phyloP scores from a whole-genome alignment of 2,797 vertebrate species.

The Clarias platycephalus region DNA sequence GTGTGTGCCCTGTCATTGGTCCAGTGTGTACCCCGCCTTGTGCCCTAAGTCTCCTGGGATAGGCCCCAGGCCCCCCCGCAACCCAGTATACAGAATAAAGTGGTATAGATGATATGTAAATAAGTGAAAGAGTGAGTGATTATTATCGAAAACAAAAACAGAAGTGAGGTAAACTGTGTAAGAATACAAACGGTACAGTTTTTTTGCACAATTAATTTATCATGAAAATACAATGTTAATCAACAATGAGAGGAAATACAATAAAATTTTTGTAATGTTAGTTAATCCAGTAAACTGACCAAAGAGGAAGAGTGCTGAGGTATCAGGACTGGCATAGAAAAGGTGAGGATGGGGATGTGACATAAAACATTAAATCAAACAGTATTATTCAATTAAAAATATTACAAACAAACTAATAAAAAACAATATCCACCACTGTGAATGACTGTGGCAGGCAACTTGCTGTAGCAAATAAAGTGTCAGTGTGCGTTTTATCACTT shows the following conservation, averaged over 20 bases:
- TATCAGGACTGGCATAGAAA: background rate
- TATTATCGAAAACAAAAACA: background rate
- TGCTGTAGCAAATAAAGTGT: background rate
- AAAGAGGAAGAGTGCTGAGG: background rate
- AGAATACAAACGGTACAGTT: background rate
- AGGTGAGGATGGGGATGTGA: background rate
- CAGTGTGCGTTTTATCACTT: background rate
- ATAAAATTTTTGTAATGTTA: background rate
- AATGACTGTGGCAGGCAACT: background rate
- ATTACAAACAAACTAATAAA: background rate
- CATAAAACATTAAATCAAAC: background rate
- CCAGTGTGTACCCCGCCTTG: too few relatives aligned
- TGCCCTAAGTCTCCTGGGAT: too few relatives aligned
- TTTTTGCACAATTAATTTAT: background rate
- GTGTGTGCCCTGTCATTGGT: too few relatives aligned
- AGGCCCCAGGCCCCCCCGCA: too few relatives aligned
- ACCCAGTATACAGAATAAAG: too few relatives aligned
- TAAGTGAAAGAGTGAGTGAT: background rate
- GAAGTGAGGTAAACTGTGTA: background rate
- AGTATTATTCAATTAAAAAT: too few relatives aligned
- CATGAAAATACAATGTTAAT: background rate
- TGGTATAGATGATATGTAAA: too few relatives aligned
- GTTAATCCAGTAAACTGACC: background rate
- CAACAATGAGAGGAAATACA: background rate
- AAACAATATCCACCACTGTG: background rate